Base-by-base conservation (phyloP, 2,797 vertebrate species). In the Simalia tracyae region DNA sequence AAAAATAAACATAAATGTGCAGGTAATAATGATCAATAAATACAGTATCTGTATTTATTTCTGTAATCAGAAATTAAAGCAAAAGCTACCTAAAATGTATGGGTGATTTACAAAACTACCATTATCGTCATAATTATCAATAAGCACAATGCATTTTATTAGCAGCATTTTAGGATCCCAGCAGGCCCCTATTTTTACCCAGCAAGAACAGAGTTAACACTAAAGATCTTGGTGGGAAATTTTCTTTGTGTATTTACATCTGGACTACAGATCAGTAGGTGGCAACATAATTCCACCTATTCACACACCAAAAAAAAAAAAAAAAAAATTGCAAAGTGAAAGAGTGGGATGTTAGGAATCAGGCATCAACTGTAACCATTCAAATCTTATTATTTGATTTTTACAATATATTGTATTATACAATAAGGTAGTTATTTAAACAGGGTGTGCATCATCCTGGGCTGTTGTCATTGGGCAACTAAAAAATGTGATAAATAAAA, bases 281-380 rank as follows among this genome's bases (percentile, higher is more conserved):
- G 95, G 95, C 95, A 95, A 36, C 64, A 92, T 2, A 5, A 42
- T 57, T 93, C 93, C 90, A 94, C 56, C 90, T 90, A 72, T 61
- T 60, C 66, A 9, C 54, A 66, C 36, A 72, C 3, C 36, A 81
- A 81, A 81, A 81, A 46, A 36, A 54, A 64, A 81, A 81, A 81
- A 81, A 46, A 36, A 54, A 64, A 9, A 31, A 50, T 87, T 81
- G 24, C n/a, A 84, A 63, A 84, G 3, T 63, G n/a, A 31, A 86
- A 10, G 12, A 6, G 12, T 68, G 50, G 63, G 50, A n/a, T 59
- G n/a, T 50, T 66, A 66, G 66, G 36, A 14, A 28, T 24, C 8
- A 19, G 15, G 10, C 9, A 10, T 24, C 42, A 42, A 9, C 42
- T 84, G 22, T 5, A 85, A 28, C 72, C 63, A 63, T 22, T 6